Evolutionary conservation across 2,797 vertebrate species (phyloP), one percentile per base, ranked within the genome.

Genomic region (Poliocrania exsul): DNA sequence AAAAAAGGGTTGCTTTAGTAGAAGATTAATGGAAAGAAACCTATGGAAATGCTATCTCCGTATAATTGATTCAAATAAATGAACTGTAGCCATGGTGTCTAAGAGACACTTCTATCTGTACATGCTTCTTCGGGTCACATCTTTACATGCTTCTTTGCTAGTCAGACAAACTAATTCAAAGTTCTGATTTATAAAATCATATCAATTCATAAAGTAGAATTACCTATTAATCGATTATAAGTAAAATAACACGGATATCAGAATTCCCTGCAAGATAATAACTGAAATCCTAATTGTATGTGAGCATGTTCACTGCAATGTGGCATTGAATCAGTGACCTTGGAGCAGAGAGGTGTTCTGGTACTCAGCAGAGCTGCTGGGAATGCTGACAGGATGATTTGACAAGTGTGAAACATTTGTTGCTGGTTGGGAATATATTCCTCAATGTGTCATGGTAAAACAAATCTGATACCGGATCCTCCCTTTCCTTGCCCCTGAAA

Each of bases 321-420:
- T 96, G 85, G 81, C 90, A 89, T 77, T 87, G 83, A 56, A 44
- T 85, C 37, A 15, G 64, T 77, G 95, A 93, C 91, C 92, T 91
- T 92, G 72, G 56, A 77, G 79, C 51, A 89, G 90, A 50, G 83
- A 72, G 86, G 86, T 91, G 89, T 87, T 87, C 51, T 70, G 15
- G n/a, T 42, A 87, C 74, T 86, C 92, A 84, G 73, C 83, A 72
- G 86, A 92, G 70, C 86, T 84, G 35, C 50, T 93, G 74, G 56
- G 60, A 46, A 85, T 87, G 57, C 81, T 94, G 86, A 87, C 91
- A 92, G 81, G 37, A 87, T 67, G 57, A 46, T 85, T 38, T 91
- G 87, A 89, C 84, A 85, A 78, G 79, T 77, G 40, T 3, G 6
- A 91, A 89, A 67, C 28, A n/a, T 75, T 77, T 0, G 0, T 70